Percentiles rank a stretch among this genome's conserved stretches.
Evolutionary conservation across 1,140 invertebrate species (phyloP).

Genomic region (Drosophila azteca): DNA sequence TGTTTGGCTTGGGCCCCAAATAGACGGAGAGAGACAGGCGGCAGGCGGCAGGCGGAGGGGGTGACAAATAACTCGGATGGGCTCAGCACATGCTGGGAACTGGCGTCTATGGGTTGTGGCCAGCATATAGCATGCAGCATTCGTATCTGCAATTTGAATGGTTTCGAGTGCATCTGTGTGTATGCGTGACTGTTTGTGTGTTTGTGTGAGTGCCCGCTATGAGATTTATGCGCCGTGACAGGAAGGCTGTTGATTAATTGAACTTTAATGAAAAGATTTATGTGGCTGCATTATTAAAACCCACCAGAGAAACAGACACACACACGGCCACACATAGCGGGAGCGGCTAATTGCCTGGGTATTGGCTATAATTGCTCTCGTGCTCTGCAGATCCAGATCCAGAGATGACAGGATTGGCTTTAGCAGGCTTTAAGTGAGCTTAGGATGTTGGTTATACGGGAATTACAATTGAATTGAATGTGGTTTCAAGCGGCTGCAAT

Average conservation of each 20-base stretch:
- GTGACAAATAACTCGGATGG: constrained; percentile 63
- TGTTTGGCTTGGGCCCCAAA: constrained; percentile 43
- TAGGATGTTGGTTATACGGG: not conserved
- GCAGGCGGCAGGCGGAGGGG: constrained; percentile 18
- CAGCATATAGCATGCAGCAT: constrained; percentile 23
- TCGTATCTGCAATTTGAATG: constrained; percentile 33
- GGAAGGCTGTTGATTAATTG: constrained; percentile 77
- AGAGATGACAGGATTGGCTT: constrained; percentile 13
- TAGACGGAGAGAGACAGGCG: not conserved
- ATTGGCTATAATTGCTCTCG: constrained; percentile 45
- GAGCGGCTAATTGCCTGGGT: constrained; percentile 61
- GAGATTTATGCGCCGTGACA: constrained; percentile 75
- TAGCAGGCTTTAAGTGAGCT: not conserved
- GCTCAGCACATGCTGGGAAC: not conserved
- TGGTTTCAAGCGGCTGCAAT: too few species aligned
- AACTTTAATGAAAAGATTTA: constrained; percentile 82
- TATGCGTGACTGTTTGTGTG: constrained; percentile 4
- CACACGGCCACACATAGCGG: constrained; percentile 3
- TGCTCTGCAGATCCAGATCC: constrained; percentile 2
- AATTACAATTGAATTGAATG: constrained; percentile 12
- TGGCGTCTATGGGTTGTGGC: too few species aligned
- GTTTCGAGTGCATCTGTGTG: not conserved
- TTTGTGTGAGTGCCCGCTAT: constrained; percentile 45
- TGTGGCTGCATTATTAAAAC: constrained; percentile 74
- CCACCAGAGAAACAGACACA: constrained; percentile 10